Evolutionary conservation across 2,113 vertebrate species (phyloP).

Genomic region (Theristicus caerulescens): DNA sequence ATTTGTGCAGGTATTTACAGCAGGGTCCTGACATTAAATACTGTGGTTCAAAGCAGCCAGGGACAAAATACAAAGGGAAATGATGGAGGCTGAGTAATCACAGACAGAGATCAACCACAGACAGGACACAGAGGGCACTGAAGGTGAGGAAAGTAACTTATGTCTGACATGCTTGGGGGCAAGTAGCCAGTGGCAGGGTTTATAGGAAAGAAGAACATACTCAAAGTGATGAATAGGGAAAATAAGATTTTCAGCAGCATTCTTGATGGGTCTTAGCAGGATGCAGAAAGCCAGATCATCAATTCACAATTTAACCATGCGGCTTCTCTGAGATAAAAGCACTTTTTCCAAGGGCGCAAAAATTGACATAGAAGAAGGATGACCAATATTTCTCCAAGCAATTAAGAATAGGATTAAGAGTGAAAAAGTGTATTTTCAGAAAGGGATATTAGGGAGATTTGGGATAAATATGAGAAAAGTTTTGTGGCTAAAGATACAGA

Average conservation of each 20-base stretch:
- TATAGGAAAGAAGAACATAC: not conserved
- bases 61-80: not conserved
- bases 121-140: not conserved
- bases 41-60: not conserved
- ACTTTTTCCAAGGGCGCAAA: not conserved
- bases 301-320: not conserved
- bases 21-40: not conserved
- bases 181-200: not conserved
- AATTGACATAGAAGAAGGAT: not conserved
- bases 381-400: not conserved
- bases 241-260: not conserved
- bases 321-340: not conserved
- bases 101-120: not conserved
- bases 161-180: not conserved
- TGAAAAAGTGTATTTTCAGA: not conserved
- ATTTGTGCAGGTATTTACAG: not conserved
- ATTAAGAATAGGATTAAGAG: not conserved
- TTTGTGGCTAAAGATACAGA: not conserved
- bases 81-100: not conserved
- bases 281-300: not conserved
- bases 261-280: not conserved
- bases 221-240: not conserved
- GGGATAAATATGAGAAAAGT: not conserved
- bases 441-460: not conserved
- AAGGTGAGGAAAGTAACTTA: not conserved